Percentiles rank a stretch among this genome's conserved stretches.
Conservation (phyloP, 1,140 invertebrate species). For the Thaumatotibia leucotreta region DNA sequence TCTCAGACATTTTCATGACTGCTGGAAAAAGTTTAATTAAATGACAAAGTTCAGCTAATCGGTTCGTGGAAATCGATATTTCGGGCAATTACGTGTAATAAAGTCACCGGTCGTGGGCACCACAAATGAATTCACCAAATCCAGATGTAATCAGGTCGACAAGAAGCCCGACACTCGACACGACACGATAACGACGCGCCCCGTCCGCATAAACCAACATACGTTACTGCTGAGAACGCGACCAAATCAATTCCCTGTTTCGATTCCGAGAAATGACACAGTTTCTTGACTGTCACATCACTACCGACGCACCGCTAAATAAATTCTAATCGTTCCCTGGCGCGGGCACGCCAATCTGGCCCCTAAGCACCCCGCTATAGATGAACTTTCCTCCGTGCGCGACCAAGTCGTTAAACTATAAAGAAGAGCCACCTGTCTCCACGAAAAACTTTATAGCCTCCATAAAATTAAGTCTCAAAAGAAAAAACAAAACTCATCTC, state of each 20-base stretch:
- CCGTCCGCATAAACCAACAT: slow-evolving; percentile 57
- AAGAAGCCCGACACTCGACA: slow-evolving; percentile 57
- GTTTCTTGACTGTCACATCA: slow-evolving; percentile 74
- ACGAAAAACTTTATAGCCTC: slow-evolving; percentile 73
- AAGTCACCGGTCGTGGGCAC: slow-evolving; percentile 40
- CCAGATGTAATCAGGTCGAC: slow-evolving; percentile 64
- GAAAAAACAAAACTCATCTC: slow-evolving; percentile 64
- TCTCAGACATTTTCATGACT: not conserved
- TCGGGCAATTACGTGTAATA: slow-evolving; percentile 61
- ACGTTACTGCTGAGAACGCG: slow-evolving; percentile 66
- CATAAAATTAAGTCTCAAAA: slow-evolving; percentile 74
- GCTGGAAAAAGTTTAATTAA: not conserved
- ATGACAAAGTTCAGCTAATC: slow-evolving; percentile 22
- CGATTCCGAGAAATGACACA: slow-evolving; percentile 74
- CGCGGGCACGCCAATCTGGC: slow-evolving; percentile 58
- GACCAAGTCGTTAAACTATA: slow-evolving; percentile 64
- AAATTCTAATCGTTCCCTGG: slow-evolving; percentile 57
- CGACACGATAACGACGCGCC: slow-evolving; percentile 60
- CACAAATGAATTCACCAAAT: slow-evolving; percentile 65
- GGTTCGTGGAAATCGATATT: slow-evolving; percentile 44
- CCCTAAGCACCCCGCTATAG: slow-evolving; percentile 49
- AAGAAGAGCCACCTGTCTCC: slow-evolving; percentile 75
- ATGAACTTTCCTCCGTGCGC: slow-evolving; percentile 40
- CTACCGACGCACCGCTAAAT: slow-evolving; percentile 70
- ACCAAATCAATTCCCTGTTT: slow-evolving; percentile 72